phyloP scores from a whole-genome alignment of 2,888 invertebrate genomes.

The Cataglyphis rosenhaueri region DNA sequence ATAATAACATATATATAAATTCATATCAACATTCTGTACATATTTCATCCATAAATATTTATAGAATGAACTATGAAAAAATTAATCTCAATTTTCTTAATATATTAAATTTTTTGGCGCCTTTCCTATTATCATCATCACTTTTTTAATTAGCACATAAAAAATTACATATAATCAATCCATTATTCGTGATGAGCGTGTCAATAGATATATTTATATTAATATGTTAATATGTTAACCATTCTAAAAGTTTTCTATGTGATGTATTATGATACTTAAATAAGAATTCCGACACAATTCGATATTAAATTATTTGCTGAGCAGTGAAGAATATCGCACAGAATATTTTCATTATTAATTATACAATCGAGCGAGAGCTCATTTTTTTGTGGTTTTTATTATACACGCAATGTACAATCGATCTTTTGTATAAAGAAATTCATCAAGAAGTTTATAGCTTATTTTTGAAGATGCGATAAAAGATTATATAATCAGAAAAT shows the following conservation, averaged over 20 bases:
- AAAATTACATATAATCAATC: too few relatives aligned
- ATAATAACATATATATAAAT: too few relatives aligned
- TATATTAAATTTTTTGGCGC: too few relatives aligned
- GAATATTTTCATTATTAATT: background rate
- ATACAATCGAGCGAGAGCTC: background rate
- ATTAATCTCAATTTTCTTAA: too few relatives aligned
- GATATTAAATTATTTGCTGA: background rate
- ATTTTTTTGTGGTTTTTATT: background rate
- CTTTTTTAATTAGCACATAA: too few relatives aligned
- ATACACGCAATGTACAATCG: background rate
- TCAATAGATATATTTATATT: background rate
- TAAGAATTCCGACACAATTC: background rate
- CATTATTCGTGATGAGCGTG: too few relatives aligned
- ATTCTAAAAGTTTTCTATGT: background rate
- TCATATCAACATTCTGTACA: too few relatives aligned
- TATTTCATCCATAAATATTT: too few relatives aligned
- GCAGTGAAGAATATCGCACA: background rate
- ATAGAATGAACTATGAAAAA: too few relatives aligned
- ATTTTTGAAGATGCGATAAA: background rate
- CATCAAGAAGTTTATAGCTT: background rate
- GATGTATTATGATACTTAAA: background rate
- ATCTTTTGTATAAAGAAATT: background rate
- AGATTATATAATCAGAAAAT: background rate
- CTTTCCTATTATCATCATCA: too few relatives aligned
- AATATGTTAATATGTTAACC: background rate